Evolutionary conservation across 1,140 invertebrate species (phyloP).

Genomic region (Phymorhynchus buccinoides): DNA sequence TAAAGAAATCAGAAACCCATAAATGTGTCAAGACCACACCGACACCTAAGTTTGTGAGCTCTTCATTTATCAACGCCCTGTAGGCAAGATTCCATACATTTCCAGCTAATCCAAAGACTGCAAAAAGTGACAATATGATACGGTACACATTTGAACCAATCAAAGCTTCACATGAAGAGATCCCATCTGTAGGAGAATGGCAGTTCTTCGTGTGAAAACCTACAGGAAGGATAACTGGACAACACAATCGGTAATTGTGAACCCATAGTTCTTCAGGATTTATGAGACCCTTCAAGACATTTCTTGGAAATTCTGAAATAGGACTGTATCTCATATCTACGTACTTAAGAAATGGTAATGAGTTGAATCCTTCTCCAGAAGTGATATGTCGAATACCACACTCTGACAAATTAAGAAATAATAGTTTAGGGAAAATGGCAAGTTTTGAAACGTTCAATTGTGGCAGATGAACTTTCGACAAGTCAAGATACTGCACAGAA

Average conservation of each 20-base stretch:
- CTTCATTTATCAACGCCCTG: neutral
- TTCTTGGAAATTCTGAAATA: conserved; percentile 33
- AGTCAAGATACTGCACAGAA: neutral
- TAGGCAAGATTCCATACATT: conserved; percentile 43
- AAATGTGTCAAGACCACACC: conserved; percentile 52
- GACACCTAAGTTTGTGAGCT: conserved; percentile 20
- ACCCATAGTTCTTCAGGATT: conserved; percentile 30
- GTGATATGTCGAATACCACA: neutral
- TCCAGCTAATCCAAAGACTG: conserved; percentile 41
- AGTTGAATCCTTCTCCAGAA: conserved; percentile 25
- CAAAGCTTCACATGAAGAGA: conserved; percentile 55
- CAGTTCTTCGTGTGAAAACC: conserved; percentile 30
- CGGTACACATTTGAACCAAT: conserved; percentile 42
- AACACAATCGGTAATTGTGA: conserved; percentile 49
- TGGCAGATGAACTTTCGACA: conserved; percentile 1
- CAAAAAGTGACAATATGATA: conserved; percentile 47
- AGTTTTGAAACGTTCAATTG: neutral
- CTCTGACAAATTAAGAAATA: neutral
- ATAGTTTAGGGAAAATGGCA: conserved; percentile 13
- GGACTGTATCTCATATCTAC: conserved; percentile 30
- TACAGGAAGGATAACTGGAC: conserved; percentile 38
- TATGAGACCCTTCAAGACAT: neutral
- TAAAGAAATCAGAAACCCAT: conserved; percentile 36
- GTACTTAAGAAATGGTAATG: neutral
- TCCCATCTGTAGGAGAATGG: conserved; percentile 36